Percentiles rank a stretch among this genome's conserved stretches.
Conservation (phyloP, 2,888 invertebrate species). For the Spisula subtruncata region DNA sequence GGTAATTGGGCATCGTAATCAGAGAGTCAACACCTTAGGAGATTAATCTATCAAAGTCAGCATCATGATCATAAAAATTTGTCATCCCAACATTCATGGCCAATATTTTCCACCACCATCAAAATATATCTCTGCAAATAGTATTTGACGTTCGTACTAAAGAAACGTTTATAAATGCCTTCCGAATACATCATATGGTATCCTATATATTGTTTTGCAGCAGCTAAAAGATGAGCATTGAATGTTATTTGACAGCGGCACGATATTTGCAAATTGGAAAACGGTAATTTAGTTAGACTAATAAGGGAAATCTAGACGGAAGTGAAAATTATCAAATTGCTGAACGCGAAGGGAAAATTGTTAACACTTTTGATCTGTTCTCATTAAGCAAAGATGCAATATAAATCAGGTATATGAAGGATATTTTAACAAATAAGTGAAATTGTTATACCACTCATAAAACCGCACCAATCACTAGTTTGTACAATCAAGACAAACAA, state of each 20-base stretch:
- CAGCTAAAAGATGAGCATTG: slow-evolving; percentile 19
- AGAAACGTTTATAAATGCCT: slow-evolving; percentile 17
- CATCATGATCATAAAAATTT: neutral
- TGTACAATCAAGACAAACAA: neutral
- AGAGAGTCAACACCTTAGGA: neutral
- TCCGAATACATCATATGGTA: neutral
- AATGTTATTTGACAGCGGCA: neutral
- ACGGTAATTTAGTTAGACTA: neutral
- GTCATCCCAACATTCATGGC: neutral
- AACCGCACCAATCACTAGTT: neutral
- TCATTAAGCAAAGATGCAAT: neutral
- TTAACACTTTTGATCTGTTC: neutral
- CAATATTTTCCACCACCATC: neutral
- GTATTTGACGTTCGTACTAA: neutral
- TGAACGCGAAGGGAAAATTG: slow-evolving; percentile 23
- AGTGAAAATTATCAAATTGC: slow-evolving; percentile 28
- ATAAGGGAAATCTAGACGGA: neutral
- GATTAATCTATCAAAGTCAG: neutral
- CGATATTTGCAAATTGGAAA: slow-evolving; percentile 10
- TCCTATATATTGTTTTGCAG: slow-evolving; percentile 19
- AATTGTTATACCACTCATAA: neutral
- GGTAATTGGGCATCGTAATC: neutral
- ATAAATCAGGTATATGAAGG: slow-evolving; percentile 12
- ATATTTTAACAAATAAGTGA: neutral
- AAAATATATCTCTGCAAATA: slow-evolving; percentile 14